Evolutionary conservation across 2,888 invertebrate species (phyloP), one percentile per base, ranked within the genome.

Genomic region (Branchipolynoe longqiensis): DNA sequence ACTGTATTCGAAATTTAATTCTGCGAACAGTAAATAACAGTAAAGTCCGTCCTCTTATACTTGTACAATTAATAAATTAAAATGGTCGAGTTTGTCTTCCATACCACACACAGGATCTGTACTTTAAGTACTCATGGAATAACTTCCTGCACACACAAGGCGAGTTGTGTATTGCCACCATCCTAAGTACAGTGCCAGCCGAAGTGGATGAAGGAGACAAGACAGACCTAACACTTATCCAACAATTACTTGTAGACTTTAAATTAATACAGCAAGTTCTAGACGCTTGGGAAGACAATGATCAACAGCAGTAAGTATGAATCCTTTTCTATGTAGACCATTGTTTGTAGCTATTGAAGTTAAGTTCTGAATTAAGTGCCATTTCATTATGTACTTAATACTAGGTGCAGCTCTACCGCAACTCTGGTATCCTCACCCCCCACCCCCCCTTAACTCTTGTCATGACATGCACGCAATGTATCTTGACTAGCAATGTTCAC

Each of bases 101-200:
- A n/a, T n/a, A n/a, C n/a, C n/a, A n/a, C n/a, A n/a, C 18, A 14
- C 94, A 98, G 95, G 96, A 97, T 94, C 95, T 98, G 94, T 97
- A 98, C 95, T 97, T 98, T 95, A 95, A 95, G 94, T 97, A 97
- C 95, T 95, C 96, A 89, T 96, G 97, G 96, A 98, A 99, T 95
- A 98, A 98, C 95, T 98, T 99, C 95, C 95, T 99, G 93, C 98
- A 99, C 94, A 96, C 96, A 89, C 97, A 97, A 95, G 96, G 97
- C 90, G 92, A 96, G 94, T 95, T 96, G 93, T 96, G 97, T 93
- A 94, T 98, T 90, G 95, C 95, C 87, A 95, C 96, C 94, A 96
- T 97, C 91, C 95, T 97, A 91, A 92, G 90, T 85, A 92, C 93
- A 88, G 89, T 91, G 84, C 90, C 92, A 31, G 86, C 89, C 69